Evolutionary conservation across 1,140 invertebrate species (phyloP), one percentile per base, ranked within the genome.

Genomic region (Brachionus angularis): DNA sequence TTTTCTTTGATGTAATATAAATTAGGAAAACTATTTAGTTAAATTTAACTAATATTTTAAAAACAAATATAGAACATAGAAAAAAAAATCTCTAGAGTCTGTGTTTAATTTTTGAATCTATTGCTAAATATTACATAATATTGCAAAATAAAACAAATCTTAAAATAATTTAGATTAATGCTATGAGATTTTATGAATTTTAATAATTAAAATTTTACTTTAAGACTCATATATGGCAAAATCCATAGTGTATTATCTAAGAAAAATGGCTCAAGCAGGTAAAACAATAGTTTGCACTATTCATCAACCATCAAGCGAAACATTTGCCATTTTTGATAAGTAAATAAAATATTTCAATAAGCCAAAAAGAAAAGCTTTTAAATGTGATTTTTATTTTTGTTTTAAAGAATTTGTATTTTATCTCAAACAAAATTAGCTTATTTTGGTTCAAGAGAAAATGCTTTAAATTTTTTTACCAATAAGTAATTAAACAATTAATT

Each of bases 211-310:
- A n/a, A n/a, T n/a, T n/a, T n/a, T n/a, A n/a, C 78, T 25, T 18
- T 44, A 21, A 47, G 94, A 98, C 79, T 91, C 93, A 0, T 93
- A 87, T 76, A 93, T 93, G 76, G 93, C 93, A 0, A 87, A 89
- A 74, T 95, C 91, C 78, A 90, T 97, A 16, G 87, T 96, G 16
- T 88, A 76, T 88, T 77, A 75, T 14, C 91, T 73, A 80, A 72
- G 91, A 75, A 75, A 74, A 8, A 73, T 85, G 79, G 89, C 92
- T 0, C 80, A 85, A 31, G 88, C 87, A 76, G 91, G 93, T 5
- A 93, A 93, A 80, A 96, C 93, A 0, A 88, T 98, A 33, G 83
- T 98, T 27, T 89, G 89, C 76, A 97, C 93, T 3, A 93, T 98
- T 72, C 94, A 97, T 81, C 94, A 98, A 79, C 95, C 95, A 0